Conservation (phyloP, 1,140 invertebrate species). For the Ganaspis sp. region DNA sequence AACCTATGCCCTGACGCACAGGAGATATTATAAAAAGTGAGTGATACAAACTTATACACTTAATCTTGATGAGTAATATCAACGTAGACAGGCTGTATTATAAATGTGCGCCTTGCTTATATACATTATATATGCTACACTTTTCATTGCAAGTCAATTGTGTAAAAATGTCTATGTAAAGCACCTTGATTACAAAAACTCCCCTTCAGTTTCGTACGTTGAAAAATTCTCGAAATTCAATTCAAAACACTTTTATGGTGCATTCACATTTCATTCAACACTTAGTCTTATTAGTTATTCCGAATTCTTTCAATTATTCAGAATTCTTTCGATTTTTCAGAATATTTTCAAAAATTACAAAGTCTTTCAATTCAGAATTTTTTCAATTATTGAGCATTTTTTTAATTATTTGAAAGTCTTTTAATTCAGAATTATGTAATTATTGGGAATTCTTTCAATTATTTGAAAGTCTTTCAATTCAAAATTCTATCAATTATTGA, state of each 20-base stretch:
- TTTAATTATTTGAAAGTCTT: no score
- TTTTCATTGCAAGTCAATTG: conserved; percentile 36
- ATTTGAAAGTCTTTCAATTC: no score
- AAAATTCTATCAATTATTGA: no score
- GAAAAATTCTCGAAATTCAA: conserved; percentile 52
- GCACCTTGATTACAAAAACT: conserved; percentile 70
- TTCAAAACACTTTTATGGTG: not conserved
- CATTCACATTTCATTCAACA: no score
- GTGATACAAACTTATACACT: not conserved
- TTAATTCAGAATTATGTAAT: no score
- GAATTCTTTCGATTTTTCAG: no score
- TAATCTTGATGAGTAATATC: not conserved
- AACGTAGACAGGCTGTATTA: not conserved
- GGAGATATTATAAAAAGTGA: conserved; percentile 27
- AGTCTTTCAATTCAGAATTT: no score
- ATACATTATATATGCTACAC: conserved; percentile 35
- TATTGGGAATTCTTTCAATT: no score
- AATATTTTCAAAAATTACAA: no score
- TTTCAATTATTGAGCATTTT: no score
- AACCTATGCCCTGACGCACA: not conserved
- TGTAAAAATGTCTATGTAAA: conserved; percentile 60
- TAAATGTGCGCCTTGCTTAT: conserved; percentile 19
- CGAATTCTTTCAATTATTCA: no score
- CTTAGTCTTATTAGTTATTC: no score
- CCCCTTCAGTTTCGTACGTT: conserved; percentile 48